Evolutionary conservation across 2,797 vertebrate genomes (phyloP), one percentile per base, ranked within the genome.

Genomic region (Gallirallus australis): DNA sequence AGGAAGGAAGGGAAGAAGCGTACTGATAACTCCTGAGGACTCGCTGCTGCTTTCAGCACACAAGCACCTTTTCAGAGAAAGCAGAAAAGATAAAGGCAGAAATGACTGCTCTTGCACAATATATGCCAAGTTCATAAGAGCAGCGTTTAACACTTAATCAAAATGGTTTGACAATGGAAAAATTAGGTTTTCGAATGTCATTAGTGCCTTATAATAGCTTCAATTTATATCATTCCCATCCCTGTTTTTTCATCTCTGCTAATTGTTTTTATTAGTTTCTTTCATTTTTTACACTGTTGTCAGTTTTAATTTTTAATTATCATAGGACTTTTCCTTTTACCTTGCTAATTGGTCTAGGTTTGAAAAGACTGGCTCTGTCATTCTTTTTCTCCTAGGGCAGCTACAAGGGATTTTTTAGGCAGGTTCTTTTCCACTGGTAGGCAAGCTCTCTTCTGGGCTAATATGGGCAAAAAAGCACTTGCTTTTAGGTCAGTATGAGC

Each of bases 231-330:
- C 40, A 31, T 39, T 93, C 96, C 79, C 94, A 92, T 94, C 96
- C 91, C 94, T 81, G 57, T 95, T 97, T 97, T 96, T 94, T 97
- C 95, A 61, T 96, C 93, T 97, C 94, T 76, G 87, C 88, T 98
- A 98, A 98, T 98, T 98, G 95, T 98, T 97, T 97, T 96, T 89
- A 97, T 93, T 97, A 42, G 70, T 85, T 98, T 91, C 96, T 97
- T 98, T 96, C 97, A 97, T 98, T 98, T 98, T 96, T 98, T 97
- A 98, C 94, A 87, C 93, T 96, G 97, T 97, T 97, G 94, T 96
- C 96, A 95, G 95, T 94, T 98, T 98, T 97, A 98, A 97, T 98
- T 98, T 98, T 98, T 98, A 98, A 98, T 98, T 98, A 97, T 97
- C 87, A 30, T 79, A 86, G 61, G 78, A 73, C 84, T 45, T 90